Percentiles rank a stretch among this genome's conserved stretches.
These are phyloP conservation scores for Phylloscopus trochiloides DNA, from an alignment of 2,113 vertebrate species.

Conservation along the genomic window DNA sequence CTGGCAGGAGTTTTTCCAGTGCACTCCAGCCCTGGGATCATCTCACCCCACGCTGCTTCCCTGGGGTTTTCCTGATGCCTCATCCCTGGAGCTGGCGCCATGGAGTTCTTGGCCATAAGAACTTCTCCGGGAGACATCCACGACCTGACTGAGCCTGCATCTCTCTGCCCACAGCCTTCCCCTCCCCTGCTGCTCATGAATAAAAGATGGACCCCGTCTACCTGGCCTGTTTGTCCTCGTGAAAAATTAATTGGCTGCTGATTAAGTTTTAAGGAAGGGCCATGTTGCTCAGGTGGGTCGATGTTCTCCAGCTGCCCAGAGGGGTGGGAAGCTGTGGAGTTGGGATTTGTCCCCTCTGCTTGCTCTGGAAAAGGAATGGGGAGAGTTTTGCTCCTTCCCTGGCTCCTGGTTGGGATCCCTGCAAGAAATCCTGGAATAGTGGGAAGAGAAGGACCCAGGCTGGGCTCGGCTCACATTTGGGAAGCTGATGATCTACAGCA, in stretches of 20 bases:
- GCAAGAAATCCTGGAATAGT: background rate
- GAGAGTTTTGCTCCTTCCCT: background rate
- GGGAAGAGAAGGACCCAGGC: background rate
- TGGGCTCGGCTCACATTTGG: background rate
- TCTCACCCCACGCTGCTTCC: fast-evolving
- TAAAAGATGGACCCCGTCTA: slow-evolving; percentile 45
- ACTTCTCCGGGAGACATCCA: background rate
- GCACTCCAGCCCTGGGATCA: background rate
- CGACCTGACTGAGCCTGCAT: background rate
- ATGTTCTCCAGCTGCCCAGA: background rate
- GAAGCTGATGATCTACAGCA: background rate
- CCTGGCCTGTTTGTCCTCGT: slow-evolving; percentile 65
- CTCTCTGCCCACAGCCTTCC: background rate
- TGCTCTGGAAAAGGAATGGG: background rate
- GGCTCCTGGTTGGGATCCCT: background rate
- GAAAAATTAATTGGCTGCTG: slow-evolving; percentile 58
- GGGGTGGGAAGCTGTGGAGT: fast-evolving
- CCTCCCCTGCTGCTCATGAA: slow-evolving; percentile 12
- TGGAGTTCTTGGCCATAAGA: background rate
- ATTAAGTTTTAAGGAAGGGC: slow-evolving; percentile 67
- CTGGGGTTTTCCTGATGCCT: background rate
- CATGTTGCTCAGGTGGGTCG: background rate
- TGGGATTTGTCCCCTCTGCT: background rate
- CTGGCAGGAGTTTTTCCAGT: background rate
- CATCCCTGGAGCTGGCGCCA: fast-evolving